Evolutionary conservation across 2,888 invertebrate species (phyloP), one percentile per base, ranked within the genome.

Genomic region (Leptinotarsa tumamoca): DNA sequence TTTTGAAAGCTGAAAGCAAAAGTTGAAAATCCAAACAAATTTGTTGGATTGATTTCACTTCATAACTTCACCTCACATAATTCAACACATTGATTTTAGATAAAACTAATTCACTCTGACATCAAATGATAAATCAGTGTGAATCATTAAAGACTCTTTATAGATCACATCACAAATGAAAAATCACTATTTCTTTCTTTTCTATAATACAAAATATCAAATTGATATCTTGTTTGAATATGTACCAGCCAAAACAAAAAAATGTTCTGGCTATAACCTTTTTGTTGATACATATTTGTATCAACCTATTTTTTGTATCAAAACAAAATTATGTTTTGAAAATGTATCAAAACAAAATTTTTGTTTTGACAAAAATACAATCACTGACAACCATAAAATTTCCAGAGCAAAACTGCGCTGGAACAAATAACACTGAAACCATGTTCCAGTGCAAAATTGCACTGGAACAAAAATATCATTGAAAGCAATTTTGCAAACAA

Each of bases 361-460:
- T 63, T 63, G 68, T 68, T 72, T 61, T 56, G 56, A 68, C 15
- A 43, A 27, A 3, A n/a, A 17, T 17, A n/a, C 10, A 1, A 5
- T 23, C 23, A 63, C 43, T n/a, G 43, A 13, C 2, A 43, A 43
- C 10, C 5, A 54, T 54, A 7, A 54, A 33, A 66, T 63, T 71
- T 72, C 68, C 73, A 75, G 72, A 27, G 75, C 75, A 73, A 78
- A 74, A 51, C 52, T 72, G 74, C 52, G 56, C 74, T 71, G 72
- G 56, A 74, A 74, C 23, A 21, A 74, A 49, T 67, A 67, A 54
- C 52, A 71, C 49, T 61, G 50, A 71, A 58, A 51, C 10, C 7
- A 33, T 70, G 51, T 71, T 72, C 71, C 73, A 73, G 71, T 49
- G 75, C 75, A 73, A 78, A 74, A 51, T 49, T 72, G 74, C 52